Conservation (phyloP, 2,113 vertebrate genomes). For the Cheirogaleus medius region DNA sequence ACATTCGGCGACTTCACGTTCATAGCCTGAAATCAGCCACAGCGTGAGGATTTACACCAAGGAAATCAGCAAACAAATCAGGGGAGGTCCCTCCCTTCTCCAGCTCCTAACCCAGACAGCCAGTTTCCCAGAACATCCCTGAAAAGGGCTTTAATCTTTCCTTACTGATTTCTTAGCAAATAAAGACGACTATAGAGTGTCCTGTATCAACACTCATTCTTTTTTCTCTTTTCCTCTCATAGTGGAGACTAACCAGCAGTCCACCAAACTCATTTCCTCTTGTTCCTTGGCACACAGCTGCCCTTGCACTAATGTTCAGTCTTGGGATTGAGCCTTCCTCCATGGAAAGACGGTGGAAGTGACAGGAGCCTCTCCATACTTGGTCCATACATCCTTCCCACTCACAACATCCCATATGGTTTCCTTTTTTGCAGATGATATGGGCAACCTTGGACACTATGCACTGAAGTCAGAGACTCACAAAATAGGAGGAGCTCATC, state of each 20-base stretch:
- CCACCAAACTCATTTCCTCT: not conserved
- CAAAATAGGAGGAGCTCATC: not conserved
- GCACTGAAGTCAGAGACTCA: not conserved
- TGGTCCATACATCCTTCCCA: not conserved
- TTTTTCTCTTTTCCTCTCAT: not conserved
- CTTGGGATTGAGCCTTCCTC: not conserved
- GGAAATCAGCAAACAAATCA: not conserved
- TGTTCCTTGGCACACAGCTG: accelerated
- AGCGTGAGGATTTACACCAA: not conserved
- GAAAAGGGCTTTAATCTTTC: not conserved
- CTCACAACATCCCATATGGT: accelerated
- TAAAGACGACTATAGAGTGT: not conserved
- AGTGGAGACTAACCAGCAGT: not conserved
- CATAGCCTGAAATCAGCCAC: not conserved
- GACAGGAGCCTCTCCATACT: not conserved
- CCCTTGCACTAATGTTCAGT: too few relatives aligned
- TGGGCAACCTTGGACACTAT: accelerated
- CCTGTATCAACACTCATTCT: not conserved
- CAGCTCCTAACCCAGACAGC: not conserved
- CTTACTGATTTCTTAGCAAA: not conserved
- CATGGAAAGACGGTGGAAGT: not conserved
- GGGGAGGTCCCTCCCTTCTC: too few relatives aligned
- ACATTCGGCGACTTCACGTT: accelerated
- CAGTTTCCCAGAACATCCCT: not conserved
- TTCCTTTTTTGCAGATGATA: not conserved